Conservation (phyloP, 2,797 vertebrate genomes). For the Xerus rutilus region DNA sequence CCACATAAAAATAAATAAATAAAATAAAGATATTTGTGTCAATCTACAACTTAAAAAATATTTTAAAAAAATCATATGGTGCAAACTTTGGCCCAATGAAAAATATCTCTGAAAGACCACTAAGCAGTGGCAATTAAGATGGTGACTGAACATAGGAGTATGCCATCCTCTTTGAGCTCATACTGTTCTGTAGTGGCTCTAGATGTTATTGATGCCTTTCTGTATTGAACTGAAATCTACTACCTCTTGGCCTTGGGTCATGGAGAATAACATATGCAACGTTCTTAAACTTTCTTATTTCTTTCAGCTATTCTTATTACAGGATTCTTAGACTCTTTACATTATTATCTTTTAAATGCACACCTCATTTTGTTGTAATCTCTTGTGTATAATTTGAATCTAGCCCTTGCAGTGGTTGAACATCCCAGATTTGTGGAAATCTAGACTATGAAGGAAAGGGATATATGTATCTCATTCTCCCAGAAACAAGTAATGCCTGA, state of each 20-base stretch:
- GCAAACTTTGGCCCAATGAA: background rate
- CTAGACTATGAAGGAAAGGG: background rate
- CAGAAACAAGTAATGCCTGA: background rate
- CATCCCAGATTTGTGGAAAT: background rate
- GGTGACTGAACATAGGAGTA: background rate
- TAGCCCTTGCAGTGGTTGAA: background rate
- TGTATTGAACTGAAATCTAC: background rate
- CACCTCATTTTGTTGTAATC: background rate
- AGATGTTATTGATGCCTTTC: background rate
- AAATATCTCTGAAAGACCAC: background rate
- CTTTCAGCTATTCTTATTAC: background rate
- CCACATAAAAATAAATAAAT: too few relatives aligned
- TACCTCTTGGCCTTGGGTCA: background rate
- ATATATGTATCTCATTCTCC: background rate
- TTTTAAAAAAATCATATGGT: background rate
- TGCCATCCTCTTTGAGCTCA: background rate
- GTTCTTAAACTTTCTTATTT: background rate
- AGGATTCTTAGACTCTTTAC: background rate
- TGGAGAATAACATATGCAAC: background rate
- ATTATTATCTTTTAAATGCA: slow-evolving; percentile 29
- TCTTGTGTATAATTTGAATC: background rate
- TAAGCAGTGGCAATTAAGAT: background rate
- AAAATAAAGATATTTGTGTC: too few relatives aligned
- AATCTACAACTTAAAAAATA: too few relatives aligned
- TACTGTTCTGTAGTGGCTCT: background rate